Evolutionary conservation across 2,888 invertebrate species (phyloP).

Genomic region (Euproctis similis): DNA sequence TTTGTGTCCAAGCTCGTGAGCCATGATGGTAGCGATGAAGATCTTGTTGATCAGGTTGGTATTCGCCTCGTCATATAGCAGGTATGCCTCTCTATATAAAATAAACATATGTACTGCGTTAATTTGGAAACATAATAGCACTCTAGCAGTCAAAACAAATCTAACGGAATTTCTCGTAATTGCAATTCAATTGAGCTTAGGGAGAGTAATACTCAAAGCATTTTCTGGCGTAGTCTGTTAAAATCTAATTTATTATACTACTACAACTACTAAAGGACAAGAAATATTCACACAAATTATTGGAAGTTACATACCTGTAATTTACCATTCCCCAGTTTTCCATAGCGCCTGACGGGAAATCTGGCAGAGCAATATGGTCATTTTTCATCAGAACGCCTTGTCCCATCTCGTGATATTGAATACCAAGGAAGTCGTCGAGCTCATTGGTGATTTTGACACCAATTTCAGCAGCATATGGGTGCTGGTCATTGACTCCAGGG

Average conservation of each 20-base stretch:
- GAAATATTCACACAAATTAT: too few species aligned
- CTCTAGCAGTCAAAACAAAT: too few species aligned
- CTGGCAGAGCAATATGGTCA: conserved; percentile 86
- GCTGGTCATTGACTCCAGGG: conserved; percentile 49
- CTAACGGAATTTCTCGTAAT: too few species aligned
- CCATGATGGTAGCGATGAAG: conserved; percentile 74
- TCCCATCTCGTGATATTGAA: conserved; percentile 73
- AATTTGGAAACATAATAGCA: too few species aligned
- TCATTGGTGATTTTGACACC: conserved; percentile 62
- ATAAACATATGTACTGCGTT: neutral
- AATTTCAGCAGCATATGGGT: conserved; percentile 60
- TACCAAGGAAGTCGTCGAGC: conserved; percentile 76
- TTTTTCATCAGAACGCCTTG: conserved; percentile 63
- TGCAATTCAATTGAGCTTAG: too few species aligned
- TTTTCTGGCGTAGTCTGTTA: too few species aligned
- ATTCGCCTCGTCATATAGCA: conserved; percentile 57
- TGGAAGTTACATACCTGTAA: conserved; percentile 81
- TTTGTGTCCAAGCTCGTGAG: conserved; percentile 89
- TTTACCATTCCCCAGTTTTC: conserved; percentile 91
- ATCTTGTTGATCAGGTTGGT: conserved; percentile 65
- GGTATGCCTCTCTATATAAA: conserved; percentile 62
- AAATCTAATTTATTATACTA: too few species aligned
- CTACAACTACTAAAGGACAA: too few species aligned
- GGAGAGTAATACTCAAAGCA: too few species aligned
- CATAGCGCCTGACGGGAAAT: conserved; percentile 88